phyloP scores from a whole-genome alignment of 2,113 vertebrate genomes.

The Mesocricetus auratus region DNA sequence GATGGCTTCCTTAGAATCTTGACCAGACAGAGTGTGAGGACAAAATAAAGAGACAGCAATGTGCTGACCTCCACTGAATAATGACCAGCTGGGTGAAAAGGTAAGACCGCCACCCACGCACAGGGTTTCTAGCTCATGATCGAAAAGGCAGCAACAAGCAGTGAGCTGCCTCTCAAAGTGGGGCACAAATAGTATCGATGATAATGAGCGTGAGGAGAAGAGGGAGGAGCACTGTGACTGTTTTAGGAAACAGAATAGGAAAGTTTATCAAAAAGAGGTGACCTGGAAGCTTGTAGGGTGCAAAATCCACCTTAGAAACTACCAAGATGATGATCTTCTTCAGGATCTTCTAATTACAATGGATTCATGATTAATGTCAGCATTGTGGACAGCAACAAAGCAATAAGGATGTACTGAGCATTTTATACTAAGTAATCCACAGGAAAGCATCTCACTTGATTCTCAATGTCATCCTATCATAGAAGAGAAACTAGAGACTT shows the following conservation, averaged over 20 bases:
- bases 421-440: neutral
- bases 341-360: constrained; percentile 31
- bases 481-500: constrained; percentile 40
- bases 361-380: neutral
- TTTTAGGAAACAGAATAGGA: neutral
- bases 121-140: constrained; percentile 29
- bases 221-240: neutral
- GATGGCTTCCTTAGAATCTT: constrained; percentile 50
- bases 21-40: constrained; percentile 22
- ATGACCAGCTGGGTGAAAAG: constrained; percentile 60
- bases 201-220: rapidly evolving
- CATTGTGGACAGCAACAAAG: neutral
- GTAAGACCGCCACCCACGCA: constrained; percentile 44
- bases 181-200: neutral
- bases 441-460: neutral
- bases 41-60: constrained; percentile 55
- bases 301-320: neutral
- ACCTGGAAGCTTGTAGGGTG: neutral
- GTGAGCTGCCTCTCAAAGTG: neutral
- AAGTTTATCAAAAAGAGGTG: neutral
- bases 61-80: constrained; percentile 68
- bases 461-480: neutral
- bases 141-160: neutral
- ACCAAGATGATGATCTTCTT: constrained; percentile 25
- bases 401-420: neutral